Conservation (phyloP, 2,113 vertebrate species). For the Microcebus tavaratra region DNA sequence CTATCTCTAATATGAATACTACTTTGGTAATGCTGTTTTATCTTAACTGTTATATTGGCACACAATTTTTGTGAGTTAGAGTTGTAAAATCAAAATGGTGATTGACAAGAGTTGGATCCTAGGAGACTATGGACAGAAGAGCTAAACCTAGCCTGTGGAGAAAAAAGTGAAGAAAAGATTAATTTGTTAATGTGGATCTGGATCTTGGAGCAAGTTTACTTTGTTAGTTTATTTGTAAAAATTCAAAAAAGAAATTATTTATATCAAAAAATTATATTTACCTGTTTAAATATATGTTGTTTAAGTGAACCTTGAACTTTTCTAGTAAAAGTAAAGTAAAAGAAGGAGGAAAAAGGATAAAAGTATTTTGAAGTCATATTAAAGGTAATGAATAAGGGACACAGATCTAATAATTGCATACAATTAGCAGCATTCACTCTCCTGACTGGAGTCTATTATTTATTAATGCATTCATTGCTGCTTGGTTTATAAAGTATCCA, state of each 20-base stretch:
- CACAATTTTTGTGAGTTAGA: conserved; percentile 33
- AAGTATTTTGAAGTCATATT: conserved; percentile 33
- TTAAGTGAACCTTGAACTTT: conserved; percentile 68
- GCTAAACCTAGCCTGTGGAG: background rate
- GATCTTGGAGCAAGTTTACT: conserved; percentile 59
- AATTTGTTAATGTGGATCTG: conserved; percentile 1
- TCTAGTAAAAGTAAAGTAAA: conserved; percentile 51
- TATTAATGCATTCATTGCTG: conserved; percentile 78
- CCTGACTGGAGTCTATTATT: conserved; percentile 76
- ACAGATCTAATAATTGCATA: conserved; percentile 65
- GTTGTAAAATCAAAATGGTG: conserved; percentile 9
- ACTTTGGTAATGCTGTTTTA: background rate
- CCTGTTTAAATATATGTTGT: conserved; percentile 66
- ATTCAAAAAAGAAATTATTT: conserved; percentile 66
- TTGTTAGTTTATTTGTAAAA: conserved; percentile 77
- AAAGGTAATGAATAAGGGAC: conserved; percentile 57
- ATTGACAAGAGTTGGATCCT: background rate
- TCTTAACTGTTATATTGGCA: background rate
- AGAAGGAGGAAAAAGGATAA: conserved; percentile 69
- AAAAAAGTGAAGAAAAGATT: background rate
- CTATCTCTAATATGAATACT: background rate
- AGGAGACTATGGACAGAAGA: background rate
- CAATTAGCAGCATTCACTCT: conserved; percentile 57
- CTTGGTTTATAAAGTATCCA: conserved; percentile 69
- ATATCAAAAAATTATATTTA: conserved; percentile 74